Base-by-base conservation (phyloP, 2,113 vertebrate genomes). In the Urocitellus parryii region DNA sequence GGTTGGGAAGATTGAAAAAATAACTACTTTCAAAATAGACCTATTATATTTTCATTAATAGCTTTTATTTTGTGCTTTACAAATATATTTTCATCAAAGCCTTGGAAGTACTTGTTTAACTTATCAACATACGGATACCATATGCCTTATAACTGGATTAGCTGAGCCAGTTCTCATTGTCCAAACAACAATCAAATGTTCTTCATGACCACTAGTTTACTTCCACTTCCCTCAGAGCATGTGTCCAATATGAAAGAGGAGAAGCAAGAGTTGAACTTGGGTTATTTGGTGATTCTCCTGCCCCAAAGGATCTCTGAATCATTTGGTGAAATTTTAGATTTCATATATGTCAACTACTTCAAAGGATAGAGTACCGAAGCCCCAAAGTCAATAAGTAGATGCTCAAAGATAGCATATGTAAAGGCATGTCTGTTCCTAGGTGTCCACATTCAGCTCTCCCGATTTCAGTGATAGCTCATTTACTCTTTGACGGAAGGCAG, bases 261-360 rank as follows among this genome's bases (percentile, higher is more conserved):
- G 29, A 87, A 48, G 42, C 18, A 53, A 78, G 24, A 94, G 3
- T 53, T 68, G 65, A 87, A 4, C n/a, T 85, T 73, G 68, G 37
- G 37, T 76, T 73, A 65, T 68, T 90, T 74, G 86, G 53, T 32
- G 24, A 17, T 83, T 68, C 42, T 84, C 85, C 85, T 63, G 39
- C 37, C 5, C 2, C 9, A 73, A 70, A 77, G 83, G 77, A 78
- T 53, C 42, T 77, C 63, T 77, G 56, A 79, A 48, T 68, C 9
- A 85, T 70, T 88, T 88, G 42, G 18, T 42, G 67, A 86, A 53
- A 89, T 42, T 89, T 79, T 86, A 18, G 18, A 51, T 95, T 78
- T 90, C 27, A 45, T 56, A 2, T 45, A 63, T 72, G 22, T 42
- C 11, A 42, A 58, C 29, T 25, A 45, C 56, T 74, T 94, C 24